Percentiles rank a stretch among this genome's conserved stretches.
These are phyloP conservation scores for Eurystomus glaucurus DNA, from an alignment of 2,797 vertebrate species.

Conservation along the genomic window DNA sequence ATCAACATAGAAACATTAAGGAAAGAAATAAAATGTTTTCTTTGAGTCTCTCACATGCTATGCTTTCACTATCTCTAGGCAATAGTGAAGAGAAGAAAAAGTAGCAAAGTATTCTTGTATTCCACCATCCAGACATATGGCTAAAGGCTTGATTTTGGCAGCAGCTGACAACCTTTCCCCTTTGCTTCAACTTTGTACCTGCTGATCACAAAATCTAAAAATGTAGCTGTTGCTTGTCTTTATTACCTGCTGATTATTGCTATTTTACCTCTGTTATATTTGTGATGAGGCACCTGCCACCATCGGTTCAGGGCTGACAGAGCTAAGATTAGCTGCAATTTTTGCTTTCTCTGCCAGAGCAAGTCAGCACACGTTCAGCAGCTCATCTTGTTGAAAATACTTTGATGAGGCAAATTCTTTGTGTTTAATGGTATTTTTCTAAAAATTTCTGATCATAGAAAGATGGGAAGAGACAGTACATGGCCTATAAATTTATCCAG, in stretches of 20 bases:
- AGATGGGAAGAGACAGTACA: not conserved
- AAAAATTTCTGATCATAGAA: not conserved
- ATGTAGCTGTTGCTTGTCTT: not conserved
- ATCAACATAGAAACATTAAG: not conserved
- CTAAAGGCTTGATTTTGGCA: not conserved
- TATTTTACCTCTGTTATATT: not conserved
- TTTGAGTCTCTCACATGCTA: not conserved
- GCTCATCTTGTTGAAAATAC: not conserved
- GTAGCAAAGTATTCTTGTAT: not conserved
- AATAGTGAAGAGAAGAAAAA: not conserved
- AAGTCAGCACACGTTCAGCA: not conserved
- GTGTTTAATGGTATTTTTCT: not conserved
- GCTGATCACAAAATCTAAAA: not conserved
- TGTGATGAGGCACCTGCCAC: not conserved
- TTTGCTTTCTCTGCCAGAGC: not conserved
- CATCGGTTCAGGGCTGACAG: accelerated
- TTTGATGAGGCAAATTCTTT: not conserved
- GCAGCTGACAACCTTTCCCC: not conserved
- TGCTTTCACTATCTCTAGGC: not conserved
- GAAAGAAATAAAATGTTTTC: not conserved
- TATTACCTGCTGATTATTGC: not conserved
- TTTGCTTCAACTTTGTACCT: not conserved
- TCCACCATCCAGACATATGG: not conserved
- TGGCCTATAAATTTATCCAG: not conserved
- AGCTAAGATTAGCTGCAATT: not conserved